Conservation (phyloP, 1,140 invertebrate genomes). For the Plectus sambesii region DNA sequence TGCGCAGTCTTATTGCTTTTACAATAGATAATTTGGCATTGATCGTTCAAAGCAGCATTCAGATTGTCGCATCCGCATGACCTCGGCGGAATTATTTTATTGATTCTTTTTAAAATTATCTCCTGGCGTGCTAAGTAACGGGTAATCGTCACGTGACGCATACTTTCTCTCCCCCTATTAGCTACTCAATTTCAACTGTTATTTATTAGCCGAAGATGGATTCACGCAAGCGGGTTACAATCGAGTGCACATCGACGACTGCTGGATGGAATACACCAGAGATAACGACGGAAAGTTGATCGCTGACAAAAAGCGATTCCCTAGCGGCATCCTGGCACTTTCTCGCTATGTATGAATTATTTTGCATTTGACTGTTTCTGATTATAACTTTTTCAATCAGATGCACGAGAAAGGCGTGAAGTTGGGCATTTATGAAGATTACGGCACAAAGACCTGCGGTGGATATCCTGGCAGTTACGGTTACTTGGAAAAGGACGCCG, state of each 20-base stretch:
- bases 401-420: slow-evolving; percentile 82
- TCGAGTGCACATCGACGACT: slow-evolving; percentile 42
- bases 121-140: too few species aligned
- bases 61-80: too few species aligned
- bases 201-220: slow-evolving; percentile 27
- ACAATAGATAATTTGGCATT: too few species aligned
- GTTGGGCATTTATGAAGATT: slow-evolving; percentile 94
- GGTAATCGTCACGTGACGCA: too few species aligned
- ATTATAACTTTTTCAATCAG: slow-evolving; percentile 49
- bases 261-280: slow-evolving; percentile 31
- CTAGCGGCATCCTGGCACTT: slow-evolving; percentile 26
- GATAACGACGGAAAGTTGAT: slow-evolving; percentile 17
- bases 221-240: slow-evolving; percentile 34
- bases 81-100: too few species aligned
- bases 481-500: slow-evolving; percentile 68
- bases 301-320: slow-evolving; percentile 27
- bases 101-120: too few species aligned
- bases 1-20: too few species aligned
- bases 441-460: slow-evolving; percentile 78
- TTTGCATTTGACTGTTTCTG: not conserved
- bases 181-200: too few species aligned
- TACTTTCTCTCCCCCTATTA: too few species aligned
- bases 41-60: too few species aligned
- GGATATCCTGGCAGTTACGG: slow-evolving; percentile 87
- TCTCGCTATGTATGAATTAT: slow-evolving; percentile 28